phyloP scores from a whole-genome alignment of 2,113 vertebrate species.

The Colaptes auratus region DNA sequence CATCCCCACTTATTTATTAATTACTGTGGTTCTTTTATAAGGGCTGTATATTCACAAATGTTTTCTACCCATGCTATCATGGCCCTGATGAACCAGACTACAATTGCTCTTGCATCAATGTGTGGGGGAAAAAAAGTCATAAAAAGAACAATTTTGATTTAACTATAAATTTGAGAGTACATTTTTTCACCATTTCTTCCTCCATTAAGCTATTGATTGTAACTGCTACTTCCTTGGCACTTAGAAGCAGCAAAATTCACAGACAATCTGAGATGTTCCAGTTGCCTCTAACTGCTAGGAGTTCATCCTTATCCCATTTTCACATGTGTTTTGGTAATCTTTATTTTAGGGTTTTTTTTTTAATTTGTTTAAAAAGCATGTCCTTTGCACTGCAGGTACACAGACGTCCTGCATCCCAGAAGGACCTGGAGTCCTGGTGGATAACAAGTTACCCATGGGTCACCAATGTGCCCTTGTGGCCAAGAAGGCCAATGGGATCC shows the following conservation, averaged over 20 bases:
- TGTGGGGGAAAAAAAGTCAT: background rate
- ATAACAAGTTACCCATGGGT: too few relatives aligned
- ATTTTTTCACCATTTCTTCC: background rate
- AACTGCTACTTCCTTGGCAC: background rate
- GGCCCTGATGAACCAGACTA: background rate
- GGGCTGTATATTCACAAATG: background rate
- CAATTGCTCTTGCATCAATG: background rate
- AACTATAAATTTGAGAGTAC: background rate
- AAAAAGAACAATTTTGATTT: background rate
- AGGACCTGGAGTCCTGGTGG: too few relatives aligned
- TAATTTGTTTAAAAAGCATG: too few relatives aligned
- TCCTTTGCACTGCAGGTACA: too few relatives aligned
- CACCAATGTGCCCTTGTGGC: too few relatives aligned
- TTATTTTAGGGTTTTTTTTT: background rate
- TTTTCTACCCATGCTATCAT: background rate
- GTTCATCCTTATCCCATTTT: background rate
- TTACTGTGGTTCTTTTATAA: background rate
- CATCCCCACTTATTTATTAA: background rate
- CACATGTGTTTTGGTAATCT: background rate
- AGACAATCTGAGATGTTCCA: background rate
- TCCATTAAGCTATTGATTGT: background rate
- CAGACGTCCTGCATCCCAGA: too few relatives aligned
- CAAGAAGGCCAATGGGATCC: too few relatives aligned
- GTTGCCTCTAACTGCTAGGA: background rate
- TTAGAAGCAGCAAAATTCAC: background rate